phyloP scores from a whole-genome alignment of 1,140 invertebrate genomes.

The Neodiprion pinetum region DNA sequence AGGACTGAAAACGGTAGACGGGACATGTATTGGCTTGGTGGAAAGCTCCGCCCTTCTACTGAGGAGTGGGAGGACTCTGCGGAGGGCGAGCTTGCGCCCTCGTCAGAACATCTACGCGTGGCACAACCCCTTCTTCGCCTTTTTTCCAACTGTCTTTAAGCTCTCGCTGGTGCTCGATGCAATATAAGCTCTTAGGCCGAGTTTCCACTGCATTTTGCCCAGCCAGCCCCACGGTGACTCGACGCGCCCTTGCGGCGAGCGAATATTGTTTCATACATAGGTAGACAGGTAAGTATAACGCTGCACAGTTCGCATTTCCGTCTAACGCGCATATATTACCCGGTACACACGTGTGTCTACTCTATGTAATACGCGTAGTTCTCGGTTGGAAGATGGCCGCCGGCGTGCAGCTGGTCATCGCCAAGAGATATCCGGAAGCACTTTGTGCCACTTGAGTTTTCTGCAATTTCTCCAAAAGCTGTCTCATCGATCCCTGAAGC shows the following conservation, averaged over 20 bases:
- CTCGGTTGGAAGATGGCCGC: too few species aligned
- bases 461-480: too few species aligned
- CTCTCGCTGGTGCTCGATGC: background rate
- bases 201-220: background rate
- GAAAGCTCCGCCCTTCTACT: constrained; percentile 57
- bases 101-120: constrained; percentile 29
- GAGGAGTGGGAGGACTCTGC: constrained; percentile 47
- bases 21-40: constrained; percentile 55
- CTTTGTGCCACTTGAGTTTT: too few species aligned
- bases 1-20: constrained; percentile 49
- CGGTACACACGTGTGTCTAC: too few species aligned
- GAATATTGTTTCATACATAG: background rate
- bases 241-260: background rate
- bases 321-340: too few species aligned
- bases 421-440: too few species aligned
- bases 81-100: constrained; percentile 53
- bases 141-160: constrained; percentile 39
- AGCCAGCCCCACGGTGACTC: background rate
- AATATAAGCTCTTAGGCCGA: background rate
- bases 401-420: too few species aligned
- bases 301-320: too few species aligned
- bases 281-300: too few species aligned
- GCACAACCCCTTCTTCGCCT: constrained; percentile 51
- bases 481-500: too few species aligned
- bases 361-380: too few species aligned